Base-by-base conservation (phyloP, 2,113 vertebrate genomes). In the Neodontobutis hainanensis region DNA sequence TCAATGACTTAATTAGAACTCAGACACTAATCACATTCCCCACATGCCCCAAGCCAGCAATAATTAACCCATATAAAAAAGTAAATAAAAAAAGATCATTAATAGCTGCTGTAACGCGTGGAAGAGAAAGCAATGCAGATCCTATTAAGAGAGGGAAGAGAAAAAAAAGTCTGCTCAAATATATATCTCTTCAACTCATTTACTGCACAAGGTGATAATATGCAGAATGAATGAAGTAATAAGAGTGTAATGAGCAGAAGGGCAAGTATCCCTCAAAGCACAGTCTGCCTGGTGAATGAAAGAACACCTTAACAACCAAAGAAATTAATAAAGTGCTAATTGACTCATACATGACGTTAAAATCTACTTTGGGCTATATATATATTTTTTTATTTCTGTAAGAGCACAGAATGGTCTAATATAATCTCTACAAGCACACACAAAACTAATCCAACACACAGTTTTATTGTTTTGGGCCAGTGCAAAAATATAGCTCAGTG, bases 1-100 rank as follows among this genome's bases (percentile, higher is more conserved):
- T 89, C 77, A 69, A 79, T 79, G 76, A 78, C 85, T 91, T 92
- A 87, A 92, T 92, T 91, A 91, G 82, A 87, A 80, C 83, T 85
- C 87, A 81, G 76, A 69, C 69, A 76, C 84, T 91, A 91, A 90
- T 91, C 84, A 87, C 84, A 83, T 87, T 88, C 77, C 77, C 82
- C 76, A 80, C 79, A 80, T 56, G 70, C 85, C 86, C 68, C 34
- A 27, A 81, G 89, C 75, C 66, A 75, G 56, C 80, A 52, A 71
- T 85, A 86, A 88, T 83, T 87, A 83, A 55, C 73, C 72, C 72
- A 78, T 75, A 75, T 84, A 75, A 82, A 78, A 76, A 71, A 84
- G 68, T 77, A 82, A 77, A 83, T 12, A 11, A 34, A 3, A 47
- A 36, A 40, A 9, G 11, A 40, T 66, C 65, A 80, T 80, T 80